These are phyloP conservation scores for Stegodyphus mimosarum DNA, from an alignment of 1,140 invertebrate species.

Conservation along the genomic window DNA sequence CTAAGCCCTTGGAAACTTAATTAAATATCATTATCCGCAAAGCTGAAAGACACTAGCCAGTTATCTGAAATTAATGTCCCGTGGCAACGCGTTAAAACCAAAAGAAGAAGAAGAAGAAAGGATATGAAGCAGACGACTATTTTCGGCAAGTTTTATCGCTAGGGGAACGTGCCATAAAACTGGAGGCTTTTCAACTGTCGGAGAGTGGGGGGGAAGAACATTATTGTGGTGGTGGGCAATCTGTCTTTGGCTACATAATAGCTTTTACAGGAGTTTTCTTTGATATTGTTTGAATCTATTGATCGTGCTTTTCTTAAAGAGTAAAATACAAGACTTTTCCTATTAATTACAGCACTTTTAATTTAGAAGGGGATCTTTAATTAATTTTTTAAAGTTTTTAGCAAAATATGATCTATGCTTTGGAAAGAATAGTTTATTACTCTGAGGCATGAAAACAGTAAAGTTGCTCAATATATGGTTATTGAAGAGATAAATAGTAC, in stretches of 20 bases:
- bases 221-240: conserved; percentile 12
- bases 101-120: neutral
- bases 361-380: no score
- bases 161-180: neutral
- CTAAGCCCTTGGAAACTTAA: conserved; percentile 34
- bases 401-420: no score
- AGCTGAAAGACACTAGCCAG: conserved; percentile 51
- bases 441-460: no score
- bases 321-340: no score
- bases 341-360: no score
- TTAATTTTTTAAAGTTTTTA: no score
- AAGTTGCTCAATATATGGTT: no score
- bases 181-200: no score
- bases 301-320: no score
- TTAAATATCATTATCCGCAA: conserved; percentile 38
- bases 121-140: conserved; percentile 32
- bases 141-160: conserved; percentile 43
- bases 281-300: no score
- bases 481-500: no score
- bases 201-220: conserved; percentile 6
- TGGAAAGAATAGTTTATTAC: no score
- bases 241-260: conserved; percentile 23
- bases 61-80: conserved; percentile 57
- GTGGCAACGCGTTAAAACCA: conserved; percentile 14
- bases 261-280: neutral